Evolutionary conservation across 2,113 vertebrate species (phyloP).

Genomic region (Oryzias javanicus): DNA sequence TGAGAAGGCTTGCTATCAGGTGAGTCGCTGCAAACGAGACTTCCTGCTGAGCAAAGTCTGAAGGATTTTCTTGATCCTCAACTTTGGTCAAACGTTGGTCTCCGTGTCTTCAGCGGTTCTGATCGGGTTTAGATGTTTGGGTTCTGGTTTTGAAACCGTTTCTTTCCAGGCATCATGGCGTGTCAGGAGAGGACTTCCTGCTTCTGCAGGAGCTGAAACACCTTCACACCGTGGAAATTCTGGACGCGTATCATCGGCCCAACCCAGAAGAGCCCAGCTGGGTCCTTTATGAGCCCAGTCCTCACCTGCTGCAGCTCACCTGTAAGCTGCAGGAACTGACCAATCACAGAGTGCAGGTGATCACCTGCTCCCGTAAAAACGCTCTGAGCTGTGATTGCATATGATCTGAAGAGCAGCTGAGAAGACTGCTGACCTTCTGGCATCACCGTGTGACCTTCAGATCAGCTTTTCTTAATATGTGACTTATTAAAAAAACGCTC

Average conservation of each 20-base stretch:
- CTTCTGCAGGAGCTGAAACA: conserved; percentile 21
- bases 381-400: conserved; percentile 36
- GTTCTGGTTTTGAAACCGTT: background rate
- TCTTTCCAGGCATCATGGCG: conserved; percentile 36
- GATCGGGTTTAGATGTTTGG: background rate
- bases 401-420: conserved; percentile 10
- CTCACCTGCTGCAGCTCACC: conserved; percentile 32
- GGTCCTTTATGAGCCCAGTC: conserved; percentile 25
- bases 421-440: no score
- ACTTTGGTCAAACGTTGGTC: no score
- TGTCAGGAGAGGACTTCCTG: conserved; percentile 43
- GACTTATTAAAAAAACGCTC: no score
- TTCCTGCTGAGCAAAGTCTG: background rate
- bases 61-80: no score
- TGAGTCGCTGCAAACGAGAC: background rate
- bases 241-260: conserved; percentile 47
- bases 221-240: conserved; percentile 36
- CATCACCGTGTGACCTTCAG: no score
- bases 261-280: background rate
- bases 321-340: conserved; percentile 36
- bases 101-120: background rate
- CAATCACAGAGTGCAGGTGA: conserved; percentile 41
- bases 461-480: no score
- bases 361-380: conserved; percentile 30
- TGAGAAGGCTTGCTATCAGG: conserved; percentile 45